Evolutionary conservation across 1,140 invertebrate genomes (phyloP).

Genomic region (Orchesella cincta): DNA sequence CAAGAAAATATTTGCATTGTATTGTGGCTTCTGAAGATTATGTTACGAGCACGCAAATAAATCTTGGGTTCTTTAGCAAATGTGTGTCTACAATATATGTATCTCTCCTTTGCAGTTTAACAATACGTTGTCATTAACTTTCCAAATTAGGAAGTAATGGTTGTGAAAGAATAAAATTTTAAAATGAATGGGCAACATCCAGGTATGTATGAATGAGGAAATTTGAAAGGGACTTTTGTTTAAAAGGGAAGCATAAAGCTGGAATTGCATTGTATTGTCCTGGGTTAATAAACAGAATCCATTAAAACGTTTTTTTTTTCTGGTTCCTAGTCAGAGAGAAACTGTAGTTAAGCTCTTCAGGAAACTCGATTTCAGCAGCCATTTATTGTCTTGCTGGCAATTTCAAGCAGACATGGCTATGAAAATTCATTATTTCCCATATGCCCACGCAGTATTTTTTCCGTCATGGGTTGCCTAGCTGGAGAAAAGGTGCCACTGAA

Average conservation of each 20-base stretch:
- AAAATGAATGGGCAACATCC: not conserved
- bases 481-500: not conserved
- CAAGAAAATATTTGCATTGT: not conserved
- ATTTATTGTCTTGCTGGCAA: not conserved
- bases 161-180: not conserved
- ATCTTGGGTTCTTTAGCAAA: not conserved
- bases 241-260: not conserved
- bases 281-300: conserved; percentile 12
- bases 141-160: conserved; percentile 7
- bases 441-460: not conserved
- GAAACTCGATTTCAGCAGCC: not conserved
- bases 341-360: not conserved
- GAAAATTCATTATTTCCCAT: not conserved
- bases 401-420: not conserved
- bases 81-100: not conserved
- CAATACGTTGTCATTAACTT: not conserved
- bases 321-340: not conserved
- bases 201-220: too few relatives aligned
- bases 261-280: not conserved
- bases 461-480: not conserved
- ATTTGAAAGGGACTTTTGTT: conserved; percentile 7
- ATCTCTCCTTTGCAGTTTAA: not conserved
- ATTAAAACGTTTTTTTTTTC: not conserved
- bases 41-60: not conserved
- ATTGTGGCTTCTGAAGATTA: conserved; percentile 11